Evolutionary conservation across 2,797 vertebrate genomes (phyloP).

Genomic region (Arrhamphus sclerolepis): DNA sequence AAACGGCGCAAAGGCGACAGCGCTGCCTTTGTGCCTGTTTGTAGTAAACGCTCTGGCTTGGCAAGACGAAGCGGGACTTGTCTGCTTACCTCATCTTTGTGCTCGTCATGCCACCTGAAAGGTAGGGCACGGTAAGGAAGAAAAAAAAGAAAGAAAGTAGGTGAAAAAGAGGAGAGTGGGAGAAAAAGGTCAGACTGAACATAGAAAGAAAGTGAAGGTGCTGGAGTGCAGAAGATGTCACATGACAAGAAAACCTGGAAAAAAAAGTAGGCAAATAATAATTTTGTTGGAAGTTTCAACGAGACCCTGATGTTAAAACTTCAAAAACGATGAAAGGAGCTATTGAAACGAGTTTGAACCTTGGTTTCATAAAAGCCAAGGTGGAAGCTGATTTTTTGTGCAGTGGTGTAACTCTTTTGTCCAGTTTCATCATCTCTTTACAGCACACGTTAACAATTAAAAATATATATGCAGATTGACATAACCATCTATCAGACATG

Average conservation of each 20-base stretch:
- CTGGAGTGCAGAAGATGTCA: conserved; percentile 6
- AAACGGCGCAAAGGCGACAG: conserved; percentile 41
- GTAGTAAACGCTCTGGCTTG: conserved; percentile 19
- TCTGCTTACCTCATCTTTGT: conserved; percentile 57
- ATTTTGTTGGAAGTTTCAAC: too few species aligned
- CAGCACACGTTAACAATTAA: too few species aligned
- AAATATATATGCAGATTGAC: too few species aligned
- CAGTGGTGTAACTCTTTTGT: too few species aligned
- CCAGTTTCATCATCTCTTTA: too few species aligned
- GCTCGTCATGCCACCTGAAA: conserved; percentile 59
- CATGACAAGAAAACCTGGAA: conserved; percentile 7
- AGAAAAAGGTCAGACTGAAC: conserved; percentile 48
- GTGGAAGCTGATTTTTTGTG: too few species aligned
- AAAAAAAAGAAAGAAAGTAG: conserved; percentile 19
- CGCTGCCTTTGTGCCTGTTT: conserved; percentile 11
- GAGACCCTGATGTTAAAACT: not conserved
- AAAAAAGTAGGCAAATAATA: not conserved
- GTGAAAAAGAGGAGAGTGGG: not conserved
- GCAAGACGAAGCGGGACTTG: conserved; percentile 43
- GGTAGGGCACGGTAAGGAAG: conserved; percentile 18
- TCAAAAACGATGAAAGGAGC: not conserved
- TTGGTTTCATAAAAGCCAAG: too few species aligned
- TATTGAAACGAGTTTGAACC: too few species aligned
- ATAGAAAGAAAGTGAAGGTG: conserved; percentile 19
- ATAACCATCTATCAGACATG: too few species aligned